Conservation (phyloP, 2,888 invertebrate species). For the Zeuzera pyrina region DNA sequence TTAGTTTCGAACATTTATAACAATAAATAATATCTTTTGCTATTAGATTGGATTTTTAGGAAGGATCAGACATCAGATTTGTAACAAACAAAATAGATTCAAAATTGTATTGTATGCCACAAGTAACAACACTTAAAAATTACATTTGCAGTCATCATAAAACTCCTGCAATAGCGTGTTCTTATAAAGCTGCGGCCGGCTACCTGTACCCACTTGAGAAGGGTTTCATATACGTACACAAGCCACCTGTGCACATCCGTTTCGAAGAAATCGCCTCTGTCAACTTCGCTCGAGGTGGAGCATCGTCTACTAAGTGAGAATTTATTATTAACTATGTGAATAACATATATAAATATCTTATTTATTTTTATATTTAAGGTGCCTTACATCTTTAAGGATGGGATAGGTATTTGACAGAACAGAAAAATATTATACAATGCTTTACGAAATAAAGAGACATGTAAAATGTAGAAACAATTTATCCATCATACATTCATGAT, state of each 20-base stretch:
- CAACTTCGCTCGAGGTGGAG: slow-evolving; percentile 96
- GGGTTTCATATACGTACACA: slow-evolving; percentile 98
- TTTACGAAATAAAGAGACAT: too few species aligned
- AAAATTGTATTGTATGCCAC: not conserved
- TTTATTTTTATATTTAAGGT: slow-evolving; percentile 1
- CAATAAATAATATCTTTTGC: too few species aligned
- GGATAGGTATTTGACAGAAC: too few species aligned
- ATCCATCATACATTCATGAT: too few species aligned
- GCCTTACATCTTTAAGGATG: too few species aligned
- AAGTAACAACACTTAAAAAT: not conserved
- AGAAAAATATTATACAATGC: too few species aligned
- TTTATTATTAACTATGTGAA: slow-evolving; percentile 1
- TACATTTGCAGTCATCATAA: slow-evolving; percentile 79
- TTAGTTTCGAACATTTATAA: too few species aligned
- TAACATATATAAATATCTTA: too few species aligned
- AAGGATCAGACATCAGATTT: too few species aligned
- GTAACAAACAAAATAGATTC: too few species aligned
- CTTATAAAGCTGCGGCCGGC: slow-evolving; percentile 98
- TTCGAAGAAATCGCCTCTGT: slow-evolving; percentile 97
- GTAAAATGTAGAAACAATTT: too few species aligned
- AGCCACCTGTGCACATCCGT: slow-evolving; percentile 97
- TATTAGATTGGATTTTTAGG: too few species aligned
- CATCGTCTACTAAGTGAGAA: slow-evolving; percentile 68
- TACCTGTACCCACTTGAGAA: slow-evolving; percentile 97
- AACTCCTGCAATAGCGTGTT: slow-evolving; percentile 93